These are phyloP conservation scores for Podarcis cretensis DNA, from an alignment of 2,113 vertebrate species.

Conservation along the genomic window DNA sequence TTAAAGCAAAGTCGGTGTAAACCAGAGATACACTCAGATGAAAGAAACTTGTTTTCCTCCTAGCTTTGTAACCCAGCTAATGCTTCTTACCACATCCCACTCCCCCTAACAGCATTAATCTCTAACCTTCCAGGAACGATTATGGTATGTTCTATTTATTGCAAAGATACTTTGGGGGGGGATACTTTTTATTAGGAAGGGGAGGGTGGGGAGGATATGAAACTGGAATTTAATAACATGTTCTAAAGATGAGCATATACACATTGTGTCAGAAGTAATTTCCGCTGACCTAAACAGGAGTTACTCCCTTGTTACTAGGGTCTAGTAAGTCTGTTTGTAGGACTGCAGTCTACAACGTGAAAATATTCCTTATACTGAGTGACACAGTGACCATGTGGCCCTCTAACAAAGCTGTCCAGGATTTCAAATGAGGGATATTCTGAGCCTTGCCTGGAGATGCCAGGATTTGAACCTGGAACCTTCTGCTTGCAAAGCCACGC, in stretches of 20 bases:
- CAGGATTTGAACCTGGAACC: no score
- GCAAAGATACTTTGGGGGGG: not conserved
- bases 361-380: no score
- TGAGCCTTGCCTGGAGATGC: no score
- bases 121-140: not conserved
- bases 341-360: no score
- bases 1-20: not conserved
- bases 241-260: not conserved
- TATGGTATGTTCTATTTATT: conserved; percentile 17
- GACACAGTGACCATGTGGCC: no score
- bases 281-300: not conserved
- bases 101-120: conserved; percentile 14
- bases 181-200: not conserved
- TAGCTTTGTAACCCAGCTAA: conserved; percentile 1
- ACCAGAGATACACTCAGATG: not conserved
- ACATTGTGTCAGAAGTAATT: not conserved
- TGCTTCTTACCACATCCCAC: not conserved
- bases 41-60: not conserved
- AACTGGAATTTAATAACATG: not conserved
- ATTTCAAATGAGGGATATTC: no score
- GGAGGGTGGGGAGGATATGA: not conserved
- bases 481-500: no score
- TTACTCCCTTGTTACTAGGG: not conserved
- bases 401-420: no score
- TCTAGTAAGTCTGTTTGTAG: not conserved